A percentile compares a stretch with the other conserved stretches of the same genome.
Conservation (phyloP, 2,888 invertebrate species). For the Drosophila mercatorum region DNA sequence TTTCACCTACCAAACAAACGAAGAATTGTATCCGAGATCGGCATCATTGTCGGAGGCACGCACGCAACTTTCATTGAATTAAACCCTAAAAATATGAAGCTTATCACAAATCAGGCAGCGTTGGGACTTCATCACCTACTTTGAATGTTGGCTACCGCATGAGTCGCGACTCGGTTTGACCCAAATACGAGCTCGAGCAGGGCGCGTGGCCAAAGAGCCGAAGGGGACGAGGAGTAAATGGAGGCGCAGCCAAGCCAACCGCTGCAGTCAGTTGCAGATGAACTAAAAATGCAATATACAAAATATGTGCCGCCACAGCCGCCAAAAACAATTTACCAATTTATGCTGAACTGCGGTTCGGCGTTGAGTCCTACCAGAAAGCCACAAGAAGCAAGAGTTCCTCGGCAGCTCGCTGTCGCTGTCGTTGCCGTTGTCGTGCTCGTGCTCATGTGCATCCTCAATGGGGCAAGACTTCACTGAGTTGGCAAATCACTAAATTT, state of each 20-base stretch:
- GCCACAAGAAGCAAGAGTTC: slow-evolving; percentile 10
- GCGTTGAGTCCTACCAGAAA: slow-evolving; percentile 33
- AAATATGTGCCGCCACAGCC: slow-evolving; percentile 71
- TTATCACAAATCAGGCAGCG: slow-evolving; percentile 82
- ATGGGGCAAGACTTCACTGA: slow-evolving; percentile 33
- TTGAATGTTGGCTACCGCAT: slow-evolving; percentile 81
- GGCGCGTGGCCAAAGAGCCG: slow-evolving; percentile 16
- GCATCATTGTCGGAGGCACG: slow-evolving; percentile 43
- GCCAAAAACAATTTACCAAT: slow-evolving; percentile 82
- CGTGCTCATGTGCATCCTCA: slow-evolving; percentile 30
- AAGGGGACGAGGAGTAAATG: not conserved
- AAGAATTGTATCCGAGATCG: slow-evolving; percentile 27
- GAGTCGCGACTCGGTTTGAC: slow-evolving; percentile 63
- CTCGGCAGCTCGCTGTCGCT: slow-evolving; percentile 11
- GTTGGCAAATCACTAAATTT: slow-evolving; percentile 84
- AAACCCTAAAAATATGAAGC: slow-evolving; percentile 81
- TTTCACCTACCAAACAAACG: slow-evolving; percentile 60
- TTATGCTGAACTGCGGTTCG: slow-evolving; percentile 72
- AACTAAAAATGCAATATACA: slow-evolving; percentile 77
- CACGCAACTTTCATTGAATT: slow-evolving; percentile 77
- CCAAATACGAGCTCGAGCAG: slow-evolving; percentile 48
- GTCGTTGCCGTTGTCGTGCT: not conserved
- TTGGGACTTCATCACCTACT: slow-evolving; percentile 82
- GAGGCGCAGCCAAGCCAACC: not conserved
- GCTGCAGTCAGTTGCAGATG: slow-evolving; percentile 54